Evolutionary conservation across 1,140 invertebrate genomes (phyloP), one percentile per base, ranked within the genome.

Genomic region (Drosophila chauvacae): DNA sequence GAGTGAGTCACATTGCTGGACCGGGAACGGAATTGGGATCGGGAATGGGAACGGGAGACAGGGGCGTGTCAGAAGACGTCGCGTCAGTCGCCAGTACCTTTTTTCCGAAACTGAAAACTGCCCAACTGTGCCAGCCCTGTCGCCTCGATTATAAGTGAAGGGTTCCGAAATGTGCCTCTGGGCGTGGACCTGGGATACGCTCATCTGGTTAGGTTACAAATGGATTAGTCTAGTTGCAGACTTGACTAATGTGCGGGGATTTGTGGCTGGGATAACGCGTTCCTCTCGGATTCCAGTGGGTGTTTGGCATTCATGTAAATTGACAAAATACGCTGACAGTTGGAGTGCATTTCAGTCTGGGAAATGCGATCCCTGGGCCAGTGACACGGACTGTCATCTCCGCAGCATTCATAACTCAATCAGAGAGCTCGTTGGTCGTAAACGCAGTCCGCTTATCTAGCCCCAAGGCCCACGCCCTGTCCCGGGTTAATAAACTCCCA

Each of bases 51-150:
- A 48, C 64, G 81, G 87, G 90, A 91, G 90, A 91, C 90, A 91
- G 90, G 80, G 90, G 90, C 90, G 90, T 91, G 74, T 68, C 65
- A 44, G 64, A 68, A 70, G 70, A 82, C 85, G 85, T 85, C 88
- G 72, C 81, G 84, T 72, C 87, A 86, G 87, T 80, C 72, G 84
- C 37, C 75, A 63, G 64, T 33, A 11, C 56, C 64, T 68, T 51
- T 20, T 58, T 59, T 42, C 28, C 64, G 11, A 39, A 37, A 26
- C 58, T 5, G 10, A 62, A 69, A 57, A 70, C 73, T 88, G 80
- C 68, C 80, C 80, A 87, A 87, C 80, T 80, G 77, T 57, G 65
- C 44, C 30, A 41, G 72, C 41, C 61, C 18, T 75, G 48, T 75
- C 74, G 75, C 59, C 44, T 57, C 63, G 63, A 62, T 57, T 71